These are phyloP conservation scores for Eristalis arbustorum DNA, from an alignment of 2,888 invertebrate species.

Conservation along the genomic window DNA sequence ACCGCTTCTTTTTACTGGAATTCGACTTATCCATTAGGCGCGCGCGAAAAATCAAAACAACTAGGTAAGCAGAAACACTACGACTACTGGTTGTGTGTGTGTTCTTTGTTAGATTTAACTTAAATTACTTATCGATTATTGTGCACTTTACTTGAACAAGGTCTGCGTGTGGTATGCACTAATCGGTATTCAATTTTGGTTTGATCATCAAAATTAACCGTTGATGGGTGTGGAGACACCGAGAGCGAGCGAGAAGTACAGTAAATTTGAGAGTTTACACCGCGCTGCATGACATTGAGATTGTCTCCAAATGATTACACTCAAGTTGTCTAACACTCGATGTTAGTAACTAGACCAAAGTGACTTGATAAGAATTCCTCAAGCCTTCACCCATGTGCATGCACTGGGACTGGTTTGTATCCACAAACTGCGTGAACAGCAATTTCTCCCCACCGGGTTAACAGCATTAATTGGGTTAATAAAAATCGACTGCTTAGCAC, in stretches of 20 bases:
- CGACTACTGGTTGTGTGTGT: not conserved
- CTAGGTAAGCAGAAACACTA: not conserved
- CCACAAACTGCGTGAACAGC: not conserved
- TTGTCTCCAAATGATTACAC: not conserved
- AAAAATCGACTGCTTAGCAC: constrained; percentile 16
- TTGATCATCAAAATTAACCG: not conserved
- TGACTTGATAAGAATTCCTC: not conserved
- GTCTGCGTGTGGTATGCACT: not conserved
- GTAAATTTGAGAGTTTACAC: not conserved
- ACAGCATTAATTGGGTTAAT: constrained; percentile 22
- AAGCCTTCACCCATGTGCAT: not conserved
- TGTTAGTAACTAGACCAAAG: not conserved
- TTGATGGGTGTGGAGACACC: not conserved
- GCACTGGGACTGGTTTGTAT: too few relatives aligned
- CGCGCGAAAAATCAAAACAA: not conserved
- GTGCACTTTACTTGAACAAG: not conserved
- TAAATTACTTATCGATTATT: not conserved
- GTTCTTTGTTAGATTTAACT: not conserved
- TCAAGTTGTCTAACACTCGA: not conserved
- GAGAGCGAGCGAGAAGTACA: not conserved
- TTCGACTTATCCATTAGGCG: not conserved
- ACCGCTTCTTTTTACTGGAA: not conserved
- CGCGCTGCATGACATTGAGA: not conserved
- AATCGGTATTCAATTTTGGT: not conserved
- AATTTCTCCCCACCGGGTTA: constrained; percentile 11